These are phyloP conservation scores for Bovichtus diacanthus DNA, from an alignment of 2,797 vertebrate genomes.

Conservation along the genomic window DNA sequence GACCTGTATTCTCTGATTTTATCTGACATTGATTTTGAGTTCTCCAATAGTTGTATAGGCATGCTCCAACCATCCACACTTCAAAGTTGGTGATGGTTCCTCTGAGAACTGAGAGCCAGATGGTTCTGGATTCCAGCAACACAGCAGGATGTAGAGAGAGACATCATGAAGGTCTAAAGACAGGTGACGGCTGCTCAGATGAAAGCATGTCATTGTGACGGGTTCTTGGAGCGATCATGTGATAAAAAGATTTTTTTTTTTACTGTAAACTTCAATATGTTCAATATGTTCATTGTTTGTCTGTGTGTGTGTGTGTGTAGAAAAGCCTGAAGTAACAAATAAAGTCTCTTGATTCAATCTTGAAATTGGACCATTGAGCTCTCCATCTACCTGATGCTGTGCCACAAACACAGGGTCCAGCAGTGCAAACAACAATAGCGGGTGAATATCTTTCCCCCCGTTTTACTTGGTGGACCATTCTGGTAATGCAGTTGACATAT, in stretches of 20 bases:
- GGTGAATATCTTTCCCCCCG: slow-evolving; percentile 7
- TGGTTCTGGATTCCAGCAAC: slow-evolving; percentile 24
- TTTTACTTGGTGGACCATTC: slow-evolving; percentile 8
- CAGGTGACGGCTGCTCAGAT: slow-evolving; percentile 4
- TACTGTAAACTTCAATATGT: background rate
- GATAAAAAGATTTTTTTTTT: background rate
- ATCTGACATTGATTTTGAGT: slow-evolving; percentile 18
- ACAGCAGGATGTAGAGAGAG: slow-evolving; percentile 29
- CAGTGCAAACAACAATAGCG: slow-evolving; percentile 33
- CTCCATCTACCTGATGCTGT: background rate
- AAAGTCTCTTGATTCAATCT: slow-evolving; percentile 14
- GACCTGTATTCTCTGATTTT: slow-evolving; percentile 1
- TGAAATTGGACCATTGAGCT: slow-evolving; percentile 20
- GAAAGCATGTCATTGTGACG: slow-evolving; percentile 3
- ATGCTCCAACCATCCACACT: slow-evolving; percentile 5
- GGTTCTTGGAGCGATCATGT: slow-evolving; percentile 9
- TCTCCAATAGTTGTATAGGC: slow-evolving; percentile 1
- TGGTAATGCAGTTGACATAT: slow-evolving; percentile 3
- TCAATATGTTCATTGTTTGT: background rate
- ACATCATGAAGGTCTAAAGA: slow-evolving; percentile 15
- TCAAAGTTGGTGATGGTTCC: slow-evolving; percentile 26
- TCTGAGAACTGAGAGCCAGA: slow-evolving; percentile 48
- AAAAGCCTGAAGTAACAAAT: slow-evolving; percentile 19
- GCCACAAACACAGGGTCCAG: slow-evolving; percentile 17
- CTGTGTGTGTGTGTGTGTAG: background rate